Evolutionary conservation across 30 jellyfish, hydroid and myxozoan genomes (phyloP).

Genomic region (Cassiopea andromeda): DNA sequence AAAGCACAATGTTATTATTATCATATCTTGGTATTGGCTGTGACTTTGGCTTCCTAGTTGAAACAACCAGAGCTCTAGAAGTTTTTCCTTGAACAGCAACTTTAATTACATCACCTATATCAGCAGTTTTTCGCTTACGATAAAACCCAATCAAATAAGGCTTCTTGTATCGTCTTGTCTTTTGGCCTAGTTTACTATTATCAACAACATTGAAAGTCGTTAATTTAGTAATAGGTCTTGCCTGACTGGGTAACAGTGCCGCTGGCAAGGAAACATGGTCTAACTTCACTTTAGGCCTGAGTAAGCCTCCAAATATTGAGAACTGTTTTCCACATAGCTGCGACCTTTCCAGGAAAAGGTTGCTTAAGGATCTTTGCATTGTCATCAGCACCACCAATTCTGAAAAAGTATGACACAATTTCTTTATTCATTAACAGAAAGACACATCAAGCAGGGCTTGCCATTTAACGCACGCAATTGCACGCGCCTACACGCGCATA

Average conservation of each 20-base stretch:
- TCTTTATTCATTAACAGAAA: too few relatives aligned
- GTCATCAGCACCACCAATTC: not conserved
- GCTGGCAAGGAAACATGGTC: not conserved
- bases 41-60: slow-evolving; percentile 87
- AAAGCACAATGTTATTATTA: slow-evolving; percentile 84
- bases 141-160: slow-evolving; percentile 97
- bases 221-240: slow-evolving; percentile 66
- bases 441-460: not conserved
- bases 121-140: slow-evolving; percentile 96
- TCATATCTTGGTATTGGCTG: slow-evolving; percentile 94
- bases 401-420: not conserved
- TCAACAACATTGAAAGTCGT: slow-evolving; percentile 93
- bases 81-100: slow-evolving; percentile 97
- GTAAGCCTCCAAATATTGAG: not conserved
- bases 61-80: slow-evolving; percentile 94
- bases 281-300: not conserved
- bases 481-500: not conserved
- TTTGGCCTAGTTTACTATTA: slow-evolving; percentile 94
- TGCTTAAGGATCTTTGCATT: not conserved
- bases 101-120: slow-evolving; percentile 89
- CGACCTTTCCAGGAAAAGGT: not conserved
- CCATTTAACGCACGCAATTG: not conserved
- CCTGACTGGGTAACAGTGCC: not conserved
- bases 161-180: slow-evolving; percentile 80
- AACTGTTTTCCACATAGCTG: not conserved